Conservation (phyloP, 2,797 vertebrate genomes). For the Vireo griseus region DNA sequence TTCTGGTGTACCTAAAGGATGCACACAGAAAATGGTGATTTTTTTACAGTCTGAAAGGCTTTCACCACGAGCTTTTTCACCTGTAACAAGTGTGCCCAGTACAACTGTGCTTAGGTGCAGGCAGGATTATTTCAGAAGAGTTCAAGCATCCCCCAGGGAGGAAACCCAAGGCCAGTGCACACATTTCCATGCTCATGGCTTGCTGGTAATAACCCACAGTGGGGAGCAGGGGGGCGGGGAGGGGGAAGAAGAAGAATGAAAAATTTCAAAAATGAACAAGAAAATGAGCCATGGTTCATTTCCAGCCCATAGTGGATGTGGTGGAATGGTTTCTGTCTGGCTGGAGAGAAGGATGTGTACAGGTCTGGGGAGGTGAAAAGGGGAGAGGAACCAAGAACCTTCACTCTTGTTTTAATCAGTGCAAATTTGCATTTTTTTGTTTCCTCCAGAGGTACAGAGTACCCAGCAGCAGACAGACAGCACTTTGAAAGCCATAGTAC, state of each 20-base stretch:
- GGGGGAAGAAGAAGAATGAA: background rate
- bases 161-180: background rate
- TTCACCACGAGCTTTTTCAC: background rate
- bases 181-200: background rate
- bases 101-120: fast-evolving
- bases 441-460: background rate
- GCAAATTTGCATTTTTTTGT: background rate
- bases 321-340: background rate
- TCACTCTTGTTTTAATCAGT: background rate
- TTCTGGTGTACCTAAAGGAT: slow-evolving; percentile 88
- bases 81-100: background rate
- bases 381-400: background rate
- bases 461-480: background rate
- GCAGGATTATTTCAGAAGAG: background rate
- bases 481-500: background rate
- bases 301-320: background rate
- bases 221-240: fast-evolving
- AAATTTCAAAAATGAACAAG: background rate
- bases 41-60: background rate
- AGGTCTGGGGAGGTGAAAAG: background rate
- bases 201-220: background rate
- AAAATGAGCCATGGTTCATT: background rate
- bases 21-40: background rate
- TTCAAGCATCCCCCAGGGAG: background rate
- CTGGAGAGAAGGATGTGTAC: background rate